A percentile compares a stretch with the other conserved stretches of the same genome.
Evolutionary conservation across 2,113 vertebrate species (phyloP).

Genomic region (Callithrix jacchus): DNA sequence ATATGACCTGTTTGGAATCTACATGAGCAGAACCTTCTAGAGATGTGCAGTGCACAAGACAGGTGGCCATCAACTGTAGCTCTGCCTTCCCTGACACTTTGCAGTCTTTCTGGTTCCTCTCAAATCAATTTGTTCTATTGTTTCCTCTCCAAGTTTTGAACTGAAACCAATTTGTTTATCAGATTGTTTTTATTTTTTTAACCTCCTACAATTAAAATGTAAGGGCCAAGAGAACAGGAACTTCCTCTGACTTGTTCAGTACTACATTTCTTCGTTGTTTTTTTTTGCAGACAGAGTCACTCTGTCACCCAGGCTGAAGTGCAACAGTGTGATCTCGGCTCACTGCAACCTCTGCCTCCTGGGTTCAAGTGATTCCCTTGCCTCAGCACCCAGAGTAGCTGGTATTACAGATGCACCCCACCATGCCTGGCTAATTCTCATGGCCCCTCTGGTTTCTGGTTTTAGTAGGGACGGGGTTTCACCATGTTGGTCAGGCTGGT

Average conservation of each 20-base stretch:
- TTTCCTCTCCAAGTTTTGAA: not conserved
- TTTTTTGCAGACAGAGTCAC: too few relatives aligned
- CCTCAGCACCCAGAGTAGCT: too few relatives aligned
- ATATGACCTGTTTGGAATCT: not conserved
- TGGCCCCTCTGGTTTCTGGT: too few relatives aligned
- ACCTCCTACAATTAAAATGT: not conserved
- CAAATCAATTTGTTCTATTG: not conserved
- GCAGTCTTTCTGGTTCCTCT: not conserved
- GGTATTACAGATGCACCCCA: too few relatives aligned
- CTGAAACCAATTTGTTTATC: not conserved
- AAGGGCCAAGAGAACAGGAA: not conserved
- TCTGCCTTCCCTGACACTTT: not conserved
- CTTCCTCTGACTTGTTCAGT: not conserved
- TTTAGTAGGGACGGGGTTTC: too few relatives aligned
- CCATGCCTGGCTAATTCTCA: too few relatives aligned
- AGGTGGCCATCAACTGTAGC: too few relatives aligned
- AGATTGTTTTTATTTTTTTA: not conserved
- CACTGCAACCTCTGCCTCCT: too few relatives aligned
- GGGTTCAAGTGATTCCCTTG: too few relatives aligned
- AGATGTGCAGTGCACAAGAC: fast-evolving
- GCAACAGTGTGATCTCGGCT: too few relatives aligned
- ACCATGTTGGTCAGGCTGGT: too few relatives aligned
- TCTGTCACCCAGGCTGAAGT: too few relatives aligned
- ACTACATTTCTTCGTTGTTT: not conserved
- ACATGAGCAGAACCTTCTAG: not conserved